Base-by-base conservation (phyloP, 2,888 invertebrate genomes). In the Thymelicus lineola region DNA sequence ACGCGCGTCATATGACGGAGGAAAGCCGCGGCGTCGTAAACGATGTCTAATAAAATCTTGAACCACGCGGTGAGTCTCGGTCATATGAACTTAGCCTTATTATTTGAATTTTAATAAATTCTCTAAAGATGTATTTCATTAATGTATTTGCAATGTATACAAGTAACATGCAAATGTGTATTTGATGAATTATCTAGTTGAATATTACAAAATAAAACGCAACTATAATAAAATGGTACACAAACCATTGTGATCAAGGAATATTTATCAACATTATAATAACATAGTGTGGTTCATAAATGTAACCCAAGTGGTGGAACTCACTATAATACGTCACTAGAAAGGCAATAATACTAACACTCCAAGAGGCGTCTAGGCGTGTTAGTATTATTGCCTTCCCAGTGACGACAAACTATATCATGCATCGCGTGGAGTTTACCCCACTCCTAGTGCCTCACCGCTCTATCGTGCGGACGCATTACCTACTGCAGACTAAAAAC, bases 101-200 rank as follows among this genome's bases (percentile, higher is more conserved):
- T 28, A 28, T 28, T 28, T 28, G 28, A 5, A 28, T 35, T 57
- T 55, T 28, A 55, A 57, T 57, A 57, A n/a, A 57, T 53, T 53
- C 12, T 53, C 10, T 17, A 9, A 10, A 53, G 20, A 53, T 53
- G 20, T 53, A 53, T 53, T 20, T 50, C 0, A 42, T 50, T 17
- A 50, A 50, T 50, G 50, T 50, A 17, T 50, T 14, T 50, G 50
- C 50, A 0, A 20, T 12, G 20, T 20, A 20, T 53, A 53, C 20
- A 53, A 53, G 17, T 53, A 53, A 53, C 20, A 20, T 20, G 12
- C 42, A 42, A 42, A 42, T 10, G 42, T 42, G 42, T 42, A 12
- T 42, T 42, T 42, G 10, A 0, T 12, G 42, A 42, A 42, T 42
- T 42, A 42, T 42, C 42, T 42, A 42, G 42, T 42, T 42, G 42